Evolutionary conservation across 2,797 vertebrate species (phyloP).

Genomic region (Myripristis jacobus): DNA sequence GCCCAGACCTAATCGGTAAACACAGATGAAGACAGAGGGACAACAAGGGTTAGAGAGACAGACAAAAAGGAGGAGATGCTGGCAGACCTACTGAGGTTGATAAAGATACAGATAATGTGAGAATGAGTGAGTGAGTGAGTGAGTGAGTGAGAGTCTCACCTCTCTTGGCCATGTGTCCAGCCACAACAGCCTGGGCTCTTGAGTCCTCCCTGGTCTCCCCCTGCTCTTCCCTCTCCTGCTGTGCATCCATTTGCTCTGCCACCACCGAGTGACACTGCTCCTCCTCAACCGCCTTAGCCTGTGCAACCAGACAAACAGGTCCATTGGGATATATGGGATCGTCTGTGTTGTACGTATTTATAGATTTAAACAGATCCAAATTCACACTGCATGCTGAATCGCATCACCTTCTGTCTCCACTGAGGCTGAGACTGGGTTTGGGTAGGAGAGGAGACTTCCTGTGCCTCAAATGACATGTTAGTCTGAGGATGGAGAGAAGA

Average conservation of each 20-base stretch:
- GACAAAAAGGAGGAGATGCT: neutral
- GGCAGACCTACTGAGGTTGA: neutral
- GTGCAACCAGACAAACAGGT: neutral
- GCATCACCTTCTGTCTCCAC: constrained; percentile 77
- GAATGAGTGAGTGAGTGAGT: neutral
- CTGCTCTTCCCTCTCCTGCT: constrained; percentile 45
- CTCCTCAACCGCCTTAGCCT: constrained; percentile 47
- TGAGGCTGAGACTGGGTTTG: constrained; percentile 61
- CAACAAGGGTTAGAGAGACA: too few relatives aligned
- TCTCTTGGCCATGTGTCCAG: constrained; percentile 35
- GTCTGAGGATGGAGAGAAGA: constrained; percentile 65
- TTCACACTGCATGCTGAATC: neutral
- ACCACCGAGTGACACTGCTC: constrained; percentile 36
- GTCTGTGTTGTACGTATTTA: neutral
- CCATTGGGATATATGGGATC: neutral
- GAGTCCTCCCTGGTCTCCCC: constrained; percentile 34
- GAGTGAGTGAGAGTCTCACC: constrained; percentile 58
- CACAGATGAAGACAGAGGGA: constrained; percentile 4
- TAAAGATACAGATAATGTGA: neutral
- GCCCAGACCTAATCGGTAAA: constrained; percentile 33
- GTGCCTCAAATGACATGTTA: constrained; percentile 82
- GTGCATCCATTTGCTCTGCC: constrained; percentile 38
- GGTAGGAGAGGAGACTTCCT: constrained; percentile 76
- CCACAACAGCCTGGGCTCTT: constrained; percentile 20
- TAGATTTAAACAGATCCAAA: neutral